Base-by-base conservation (phyloP, 2,888 invertebrate species). In the Parelbella ahira region DNA sequence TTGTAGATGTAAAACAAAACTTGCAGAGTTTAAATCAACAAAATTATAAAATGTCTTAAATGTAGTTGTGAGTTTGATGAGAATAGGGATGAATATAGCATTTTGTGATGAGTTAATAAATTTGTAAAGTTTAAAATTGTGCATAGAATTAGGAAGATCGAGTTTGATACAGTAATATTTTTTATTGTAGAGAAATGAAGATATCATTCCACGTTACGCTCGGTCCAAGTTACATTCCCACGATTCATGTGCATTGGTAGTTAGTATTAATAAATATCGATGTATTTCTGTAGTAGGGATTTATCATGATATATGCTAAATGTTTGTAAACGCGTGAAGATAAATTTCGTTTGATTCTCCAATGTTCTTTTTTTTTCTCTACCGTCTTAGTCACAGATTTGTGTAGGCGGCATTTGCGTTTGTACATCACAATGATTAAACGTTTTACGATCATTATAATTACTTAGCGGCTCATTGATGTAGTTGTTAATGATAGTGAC, bases 101-200 rank as follows among this genome's bases (percentile, higher is more conserved):
- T 20, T n/a, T 6, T 43, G 41, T 58, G n/a, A n/a, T n/a, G n/a
- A n/a, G n/a, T n/a, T n/a, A n/a, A n/a, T n/a, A n/a, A n/a, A n/a
- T 15, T 15, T 15, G 15, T 15, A 15, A n/a, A n/a, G n/a, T 8
- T 44, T 24, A 34, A 19, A 25, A 24, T 37, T 20, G 37, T 23
- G 42, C 32, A 45, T 25, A 46, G 37, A 21, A 50, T 42, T 32
- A 41, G 29, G 48, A 43, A 46, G 36, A 51, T 49, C 47, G 49
- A 63, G 60, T 56, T 56, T 61, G 60, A 63, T 70, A 65, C 58
- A 72, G 72, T 68, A 68, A 65, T 73, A 67, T 72, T 70, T 67
- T 69, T 74, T 73, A 73, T 76, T 77, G 73, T 70, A 46, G 52
- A 59, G 64, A 55, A 65, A 75, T 68, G 56, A 56, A 70, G 62